These are phyloP conservation scores for Ctenicera cuprea DNA, from an alignment of 2,888 invertebrate genomes.

Conservation along the genomic window DNA sequence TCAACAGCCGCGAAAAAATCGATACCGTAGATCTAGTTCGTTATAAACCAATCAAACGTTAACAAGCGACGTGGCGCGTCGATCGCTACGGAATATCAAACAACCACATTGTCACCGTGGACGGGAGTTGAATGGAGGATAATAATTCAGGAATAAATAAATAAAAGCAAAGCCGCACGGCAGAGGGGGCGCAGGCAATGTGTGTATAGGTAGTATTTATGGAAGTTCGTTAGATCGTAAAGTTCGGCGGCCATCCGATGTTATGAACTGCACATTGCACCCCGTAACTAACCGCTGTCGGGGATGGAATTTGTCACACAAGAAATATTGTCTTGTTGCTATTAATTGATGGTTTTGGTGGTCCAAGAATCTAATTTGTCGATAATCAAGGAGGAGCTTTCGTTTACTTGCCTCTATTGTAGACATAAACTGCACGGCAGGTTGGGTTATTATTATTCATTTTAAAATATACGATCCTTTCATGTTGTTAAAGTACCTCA, in stretches of 20 bases:
- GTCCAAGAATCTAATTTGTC: slow-evolving; percentile 42
- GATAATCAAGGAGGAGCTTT: slow-evolving; percentile 43
- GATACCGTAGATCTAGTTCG: slow-evolving; percentile 58
- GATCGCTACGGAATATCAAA: slow-evolving; percentile 64
- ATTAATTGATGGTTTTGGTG: slow-evolving; percentile 50
- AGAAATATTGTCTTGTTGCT: slow-evolving; percentile 48
- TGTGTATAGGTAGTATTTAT: slow-evolving; percentile 67
- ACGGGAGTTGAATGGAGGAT: slow-evolving; percentile 64
- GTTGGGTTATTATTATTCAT: slow-evolving; percentile 46
- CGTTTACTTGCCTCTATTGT: slow-evolving; percentile 27
- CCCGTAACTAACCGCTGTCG: slow-evolving; percentile 67
- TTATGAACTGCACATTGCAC: slow-evolving; percentile 69
- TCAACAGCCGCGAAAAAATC: slow-evolving; percentile 54
- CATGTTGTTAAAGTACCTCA: slow-evolving; percentile 49
- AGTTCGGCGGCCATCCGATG: slow-evolving; percentile 68
- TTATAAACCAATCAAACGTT: slow-evolving; percentile 65
- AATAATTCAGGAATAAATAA: slow-evolving; percentile 68
- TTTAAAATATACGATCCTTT: slow-evolving; percentile 51
- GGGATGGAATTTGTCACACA: slow-evolving; percentile 54
- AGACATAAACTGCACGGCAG: slow-evolving; percentile 34
- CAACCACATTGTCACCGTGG: slow-evolving; percentile 65
- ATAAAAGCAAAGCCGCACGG: slow-evolving; percentile 65
- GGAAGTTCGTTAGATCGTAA: slow-evolving; percentile 70
- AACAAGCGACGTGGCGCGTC: slow-evolving; percentile 63
- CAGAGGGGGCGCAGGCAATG: slow-evolving; percentile 54